A percentile compares a stretch with the other conserved stretches of the same genome.
Evolutionary conservation across 2,888 invertebrate species (phyloP).

Genomic region (Oscheius myriophilus): DNA sequence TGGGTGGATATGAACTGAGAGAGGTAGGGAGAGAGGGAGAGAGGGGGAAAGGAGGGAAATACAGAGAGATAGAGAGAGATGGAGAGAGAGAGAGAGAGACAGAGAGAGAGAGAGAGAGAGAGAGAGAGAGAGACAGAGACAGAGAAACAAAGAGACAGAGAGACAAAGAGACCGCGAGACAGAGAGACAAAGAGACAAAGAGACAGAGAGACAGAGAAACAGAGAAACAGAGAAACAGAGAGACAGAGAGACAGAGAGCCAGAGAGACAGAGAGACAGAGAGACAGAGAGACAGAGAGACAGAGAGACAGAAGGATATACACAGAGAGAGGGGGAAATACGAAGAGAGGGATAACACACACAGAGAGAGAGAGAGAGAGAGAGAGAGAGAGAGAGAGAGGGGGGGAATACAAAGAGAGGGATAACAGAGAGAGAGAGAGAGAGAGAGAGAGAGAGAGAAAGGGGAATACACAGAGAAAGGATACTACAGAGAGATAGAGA

Average conservation of each 20-base stretch:
- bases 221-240: slow-evolving; percentile 8
- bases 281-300: not conserved
- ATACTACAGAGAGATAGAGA: not conserved
- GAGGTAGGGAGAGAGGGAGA: not conserved
- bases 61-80: too few relatives aligned
- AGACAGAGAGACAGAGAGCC: too few relatives aligned
- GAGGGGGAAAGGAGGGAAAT: too few relatives aligned
- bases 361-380: too few relatives aligned
- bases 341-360: too few relatives aligned
- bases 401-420: too few relatives aligned
- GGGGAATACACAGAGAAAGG: not conserved
- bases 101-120: too few relatives aligned
- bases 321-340: too few relatives aligned
- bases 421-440: not conserved
- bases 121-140: not conserved
- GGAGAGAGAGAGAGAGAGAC: not conserved
- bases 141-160: not conserved
- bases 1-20: not conserved
- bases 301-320: too few relatives aligned
- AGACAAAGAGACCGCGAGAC: not conserved
- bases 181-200: not conserved
- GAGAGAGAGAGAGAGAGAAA: not conserved
- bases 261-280: not conserved
- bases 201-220: not conserved
- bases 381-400: too few relatives aligned